phyloP scores from a whole-genome alignment of 2,113 vertebrate genomes.

The Sinosuthora webbiana region DNA sequence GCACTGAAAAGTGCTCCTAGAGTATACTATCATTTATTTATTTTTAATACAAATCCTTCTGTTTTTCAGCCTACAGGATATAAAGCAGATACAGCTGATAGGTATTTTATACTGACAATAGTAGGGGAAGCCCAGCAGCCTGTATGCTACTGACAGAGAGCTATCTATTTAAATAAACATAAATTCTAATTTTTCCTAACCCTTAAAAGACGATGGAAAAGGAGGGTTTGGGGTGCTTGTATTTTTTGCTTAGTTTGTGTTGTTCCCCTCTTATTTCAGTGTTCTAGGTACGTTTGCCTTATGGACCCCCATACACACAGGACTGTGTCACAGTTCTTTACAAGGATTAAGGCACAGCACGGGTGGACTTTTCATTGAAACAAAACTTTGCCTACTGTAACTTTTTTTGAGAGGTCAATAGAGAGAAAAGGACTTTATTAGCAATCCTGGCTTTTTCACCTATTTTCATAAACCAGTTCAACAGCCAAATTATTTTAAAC shows the following conservation, averaged over 20 bases:
- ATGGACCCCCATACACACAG: background rate
- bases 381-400: background rate
- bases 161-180: background rate
- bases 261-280: background rate
- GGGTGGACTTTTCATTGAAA: background rate
- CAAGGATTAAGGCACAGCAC: background rate
- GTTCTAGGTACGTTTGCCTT: background rate
- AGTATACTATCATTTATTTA: background rate
- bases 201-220: background rate
- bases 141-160: background rate
- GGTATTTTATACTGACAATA: background rate
- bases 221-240: background rate
- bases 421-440: background rate
- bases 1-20: background rate
- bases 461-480: background rate
- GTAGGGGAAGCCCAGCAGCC: background rate
- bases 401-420: background rate
- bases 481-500: background rate
- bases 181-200: background rate
- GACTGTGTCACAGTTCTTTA: background rate
- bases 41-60: background rate
- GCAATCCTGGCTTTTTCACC: background rate
- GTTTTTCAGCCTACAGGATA: background rate
- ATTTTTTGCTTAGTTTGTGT: background rate
- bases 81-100: background rate